Evolutionary conservation across 1,140 invertebrate species (phyloP).

Genomic region (Drosophila persimilis): DNA sequence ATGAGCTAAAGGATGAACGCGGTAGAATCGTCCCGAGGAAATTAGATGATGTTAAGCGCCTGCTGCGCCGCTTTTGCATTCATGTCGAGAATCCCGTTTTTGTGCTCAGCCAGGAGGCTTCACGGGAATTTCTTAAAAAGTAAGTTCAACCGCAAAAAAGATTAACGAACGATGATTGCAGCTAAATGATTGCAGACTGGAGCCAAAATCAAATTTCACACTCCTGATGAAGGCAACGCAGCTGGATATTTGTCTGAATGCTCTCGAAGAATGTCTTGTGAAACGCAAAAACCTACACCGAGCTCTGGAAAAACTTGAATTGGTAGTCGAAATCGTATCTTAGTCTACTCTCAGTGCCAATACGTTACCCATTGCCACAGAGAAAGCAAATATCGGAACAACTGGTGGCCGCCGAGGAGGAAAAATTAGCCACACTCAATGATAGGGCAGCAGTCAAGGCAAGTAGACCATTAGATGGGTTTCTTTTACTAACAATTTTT

Average conservation of each 20-base stretch:
- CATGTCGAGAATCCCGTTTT: constrained; percentile 96
- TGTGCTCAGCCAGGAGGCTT: constrained; percentile 95
- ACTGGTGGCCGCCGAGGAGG: constrained; percentile 41
- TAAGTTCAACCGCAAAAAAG: constrained; percentile 17
- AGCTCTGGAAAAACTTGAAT: constrained; percentile 39
- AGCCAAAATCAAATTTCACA: constrained; percentile 89
- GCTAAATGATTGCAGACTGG: constrained; percentile 84
- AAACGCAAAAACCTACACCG: constrained; percentile 31
- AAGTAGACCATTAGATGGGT: background rate
- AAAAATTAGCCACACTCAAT: constrained; percentile 44
- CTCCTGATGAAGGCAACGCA: constrained; percentile 95
- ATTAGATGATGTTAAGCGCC: constrained; percentile 87
- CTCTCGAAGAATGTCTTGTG: constrained; percentile 84
- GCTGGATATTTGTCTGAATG: constrained; percentile 88
- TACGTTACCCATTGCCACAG: background rate
- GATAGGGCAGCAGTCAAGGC: constrained; percentile 59
- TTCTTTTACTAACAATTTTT: background rate
- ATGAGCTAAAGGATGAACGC: constrained; percentile 87
- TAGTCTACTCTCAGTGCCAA: background rate
- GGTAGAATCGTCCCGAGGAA: constrained; percentile 87
- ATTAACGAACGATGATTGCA: background rate
- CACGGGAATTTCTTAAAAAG: constrained; percentile 91
- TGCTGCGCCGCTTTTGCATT: constrained; percentile 91
- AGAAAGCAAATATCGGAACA: constrained; percentile 22
- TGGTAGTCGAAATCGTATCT: constrained; percentile 22